Evolutionary conservation across 92 coral and sea anemone species (phyloP), one percentile per base, ranked within the genome.

Genomic region (Palythoa heliodiscus): DNA sequence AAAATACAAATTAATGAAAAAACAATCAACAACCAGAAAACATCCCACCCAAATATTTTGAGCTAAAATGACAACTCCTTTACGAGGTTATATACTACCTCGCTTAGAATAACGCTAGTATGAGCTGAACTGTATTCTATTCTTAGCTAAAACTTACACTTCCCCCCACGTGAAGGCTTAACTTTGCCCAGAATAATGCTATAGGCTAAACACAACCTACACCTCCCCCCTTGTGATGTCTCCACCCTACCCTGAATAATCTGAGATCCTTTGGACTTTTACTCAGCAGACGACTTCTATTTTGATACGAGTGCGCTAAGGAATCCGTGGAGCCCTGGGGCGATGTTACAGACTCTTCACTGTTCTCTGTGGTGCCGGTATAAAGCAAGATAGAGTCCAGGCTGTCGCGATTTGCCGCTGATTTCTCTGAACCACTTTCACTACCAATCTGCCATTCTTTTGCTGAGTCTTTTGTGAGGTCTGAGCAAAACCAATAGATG

Each of bases 271-370:
- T 84, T 4, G 99, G 99, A 77, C 99, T 96, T 57, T 88, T 83
- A 83, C 99, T 96, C 50, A 96, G 89, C 70, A 95, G 89, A 72
- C 99, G 89, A 55, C 90, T 95, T 71, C 99, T 93, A 83, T 86
- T 87, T 71, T 82, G 90, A 68, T 84, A 88, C 12, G 92, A 82
- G 73, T 75, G 75, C 37, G 78, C 75, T 54, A 89, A 89, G 37
- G 97, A 92, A 22, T 88, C 95, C 50, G 70, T 73, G n/a, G 91
- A 92, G 25, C 88, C 89, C 69, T 72, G 78, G 19, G 93, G 88
- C n/a, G 86, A 69, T 39, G 57, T 77, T 12, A 11, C 19, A 77
- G 82, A 35, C 61, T 80, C 84, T 13, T 80, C 84, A 17, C 84
- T 66, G 87, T 88, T 91, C 43, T 85, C 92, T 13, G 83, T 40